These are phyloP conservation scores for Salvator merianae DNA, from an alignment of 2,113 vertebrate genomes.

Conservation along the genomic window DNA sequence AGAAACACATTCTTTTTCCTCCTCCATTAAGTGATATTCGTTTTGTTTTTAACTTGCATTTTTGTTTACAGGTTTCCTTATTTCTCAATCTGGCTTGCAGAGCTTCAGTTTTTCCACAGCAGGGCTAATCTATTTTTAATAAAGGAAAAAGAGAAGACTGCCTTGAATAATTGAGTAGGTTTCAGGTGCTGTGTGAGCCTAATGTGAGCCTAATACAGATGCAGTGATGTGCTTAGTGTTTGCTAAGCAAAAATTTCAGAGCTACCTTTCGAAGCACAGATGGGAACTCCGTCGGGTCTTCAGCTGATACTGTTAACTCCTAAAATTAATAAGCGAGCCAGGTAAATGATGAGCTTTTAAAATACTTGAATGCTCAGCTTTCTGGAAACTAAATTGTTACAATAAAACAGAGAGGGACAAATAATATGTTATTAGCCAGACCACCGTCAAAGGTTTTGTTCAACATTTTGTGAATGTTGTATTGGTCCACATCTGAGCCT, in stretches of 20 bases:
- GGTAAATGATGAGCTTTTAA: constrained; percentile 18
- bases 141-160: constrained; percentile 63
- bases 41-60: constrained; percentile 30
- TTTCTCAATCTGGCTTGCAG: constrained; percentile 19
- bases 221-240: background rate
- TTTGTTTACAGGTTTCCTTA: constrained; percentile 17
- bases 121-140: constrained; percentile 77
- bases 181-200: constrained; percentile 68
- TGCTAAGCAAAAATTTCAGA: constrained; percentile 28
- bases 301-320: background rate
- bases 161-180: constrained; percentile 84
- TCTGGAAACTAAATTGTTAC: background rate
- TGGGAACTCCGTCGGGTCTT: background rate
- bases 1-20: background rate
- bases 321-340: constrained; percentile 5
- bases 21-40: background rate
- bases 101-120: constrained; percentile 63
- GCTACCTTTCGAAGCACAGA: background rate
- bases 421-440: background rate
- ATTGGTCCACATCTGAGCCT: background rate
- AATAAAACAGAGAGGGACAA: background rate
- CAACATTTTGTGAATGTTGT: background rate
- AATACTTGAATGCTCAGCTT: constrained; percentile 16
- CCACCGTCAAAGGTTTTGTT: background rate
- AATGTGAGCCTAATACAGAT: constrained; percentile 19